Evolutionary conservation across 2,797 vertebrate species (phyloP), one percentile per base, ranked within the genome.

Genomic region (Rhinatrema bivittatum): DNA sequence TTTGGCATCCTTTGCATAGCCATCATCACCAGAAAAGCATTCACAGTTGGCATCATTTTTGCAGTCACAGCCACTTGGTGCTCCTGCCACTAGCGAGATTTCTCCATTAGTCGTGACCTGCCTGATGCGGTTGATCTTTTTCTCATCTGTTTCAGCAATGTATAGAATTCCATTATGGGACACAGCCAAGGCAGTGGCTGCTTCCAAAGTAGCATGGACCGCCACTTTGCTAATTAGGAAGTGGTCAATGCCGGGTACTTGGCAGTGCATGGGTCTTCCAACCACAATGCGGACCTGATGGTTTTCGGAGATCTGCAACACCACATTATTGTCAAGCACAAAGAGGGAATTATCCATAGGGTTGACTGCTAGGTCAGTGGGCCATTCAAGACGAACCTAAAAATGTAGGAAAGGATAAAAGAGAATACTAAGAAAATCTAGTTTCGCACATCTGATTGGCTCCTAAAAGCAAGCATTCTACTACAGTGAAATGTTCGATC

Each of bases 331-430:
- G 82, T 99, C 96, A 11, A 99, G 78, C 22, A 99, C 91, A 0
- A 91, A 99, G 2, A 98, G 85, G 0, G 96, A 98, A 57, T 99
- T 98, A 55, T 99, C 96, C 94, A 99, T 90, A 0, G 95, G 95
- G 60, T 87, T 98, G 55, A 98, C 87, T 1, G 94, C 86, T 49
- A 99, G 82, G 68, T 94, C 94, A 2, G 96, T 99, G 17, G 96
- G 96, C 96, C 96, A 98, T 60, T 99, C 95, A 3, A 99, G 75
- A 46, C 93, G 95, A 32, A 99, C 91, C 96, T 94, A 49, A 39
- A 2, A 40, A 51, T 8, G 31, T 27, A 62, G 48, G 29, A 63
- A 42, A 16, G 26, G 2, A 60, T 17, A 53, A 21, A 16, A 22
- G 16, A 20, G 34, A 34, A 20, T 5, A 15, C 31, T 64, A 47